Base-by-base conservation (phyloP, 1,140 invertebrate species). In the Drosophila jambulina region DNA sequence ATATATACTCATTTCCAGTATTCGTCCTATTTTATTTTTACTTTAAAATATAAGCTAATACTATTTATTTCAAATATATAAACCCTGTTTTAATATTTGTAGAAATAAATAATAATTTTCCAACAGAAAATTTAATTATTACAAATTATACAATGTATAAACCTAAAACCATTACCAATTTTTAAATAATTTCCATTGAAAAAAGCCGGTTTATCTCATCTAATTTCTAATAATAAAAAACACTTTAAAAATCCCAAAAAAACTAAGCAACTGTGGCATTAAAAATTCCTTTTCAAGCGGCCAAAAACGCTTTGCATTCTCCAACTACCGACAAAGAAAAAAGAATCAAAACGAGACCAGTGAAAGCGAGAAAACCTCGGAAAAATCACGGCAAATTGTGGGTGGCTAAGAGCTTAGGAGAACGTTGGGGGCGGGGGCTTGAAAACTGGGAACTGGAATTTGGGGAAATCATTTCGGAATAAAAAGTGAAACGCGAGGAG, bases 251-350 rank as follows among this genome's bases (percentile, higher is more conserved):
- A 62, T 9, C 0, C 34, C n/a, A 3, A 62, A 45, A 57, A 63
- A 78, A 61, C 62, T 61, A 54, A 19, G 9, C 67, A 62, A 46
- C 38, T 62, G 23, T 19, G 40, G 29, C 29, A 88, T 88, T 61
- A 40, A 58, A 84, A 90, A 88, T 88, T 88, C 84, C 68, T 48
- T 90, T 88, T 88, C 51, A 81, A 78, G 74, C 75, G 53, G 27
- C 53, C 63, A 67, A 87, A 72, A 87, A 69, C 51, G 78, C 65
- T 77, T 75, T 75, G 48, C 34, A 21, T 64, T 68, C 48, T 34
- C 68, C 53, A 46, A 49, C 74, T 43, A 63, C 51, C 29, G 27
- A 57, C 45, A 46, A 34, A 43, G 27, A 27, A 51, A 64, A n/a
- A 48, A 29, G 19, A 60, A 23, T 36, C 21, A 36, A 65, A 51